Evolutionary conservation across 37 sponge, comb jelly and placozoan species (phyloP).

Genomic region (Beroe ovata): DNA sequence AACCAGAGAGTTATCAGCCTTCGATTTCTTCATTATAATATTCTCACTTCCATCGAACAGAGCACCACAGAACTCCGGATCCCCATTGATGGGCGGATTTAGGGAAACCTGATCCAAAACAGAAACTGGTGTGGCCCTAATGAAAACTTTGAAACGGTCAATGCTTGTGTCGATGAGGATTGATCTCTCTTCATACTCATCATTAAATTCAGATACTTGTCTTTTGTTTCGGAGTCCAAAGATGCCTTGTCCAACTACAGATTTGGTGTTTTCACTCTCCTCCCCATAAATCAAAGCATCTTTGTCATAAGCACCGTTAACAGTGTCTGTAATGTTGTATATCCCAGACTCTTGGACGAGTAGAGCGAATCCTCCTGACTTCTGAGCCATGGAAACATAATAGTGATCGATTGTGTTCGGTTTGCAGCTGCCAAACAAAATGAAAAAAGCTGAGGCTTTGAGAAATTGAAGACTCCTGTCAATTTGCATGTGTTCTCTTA

Average conservation of each 20-base stretch:
- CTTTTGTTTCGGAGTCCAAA: not conserved
- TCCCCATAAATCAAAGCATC: not conserved
- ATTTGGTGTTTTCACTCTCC: constrained; percentile 2
- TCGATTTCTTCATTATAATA: not conserved
- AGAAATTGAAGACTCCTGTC: not conserved
- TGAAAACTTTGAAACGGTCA: not conserved
- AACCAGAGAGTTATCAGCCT: constrained; percentile 9
- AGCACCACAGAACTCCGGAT: not conserved
- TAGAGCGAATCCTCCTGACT: not conserved
- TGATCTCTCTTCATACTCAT: not conserved
- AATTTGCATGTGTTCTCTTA: not conserved
- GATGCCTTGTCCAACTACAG: constrained; percentile 1
- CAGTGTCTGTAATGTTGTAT: constrained; percentile 18
- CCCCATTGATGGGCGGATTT: not conserved
- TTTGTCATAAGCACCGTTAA: not conserved
- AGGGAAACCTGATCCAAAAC: not conserved
- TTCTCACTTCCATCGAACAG: not conserved
- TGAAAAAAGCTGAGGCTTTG: not conserved
- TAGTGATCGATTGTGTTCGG: not conserved
- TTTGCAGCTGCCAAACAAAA: not conserved
- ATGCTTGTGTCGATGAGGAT: constrained; percentile 51
- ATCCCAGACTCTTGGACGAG: not conserved
- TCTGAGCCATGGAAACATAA: not conserved
- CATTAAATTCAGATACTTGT: not conserved
- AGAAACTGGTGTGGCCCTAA: not conserved